phyloP scores from a whole-genome alignment of 2,113 vertebrate genomes.

The Pardalotus punctatus region DNA sequence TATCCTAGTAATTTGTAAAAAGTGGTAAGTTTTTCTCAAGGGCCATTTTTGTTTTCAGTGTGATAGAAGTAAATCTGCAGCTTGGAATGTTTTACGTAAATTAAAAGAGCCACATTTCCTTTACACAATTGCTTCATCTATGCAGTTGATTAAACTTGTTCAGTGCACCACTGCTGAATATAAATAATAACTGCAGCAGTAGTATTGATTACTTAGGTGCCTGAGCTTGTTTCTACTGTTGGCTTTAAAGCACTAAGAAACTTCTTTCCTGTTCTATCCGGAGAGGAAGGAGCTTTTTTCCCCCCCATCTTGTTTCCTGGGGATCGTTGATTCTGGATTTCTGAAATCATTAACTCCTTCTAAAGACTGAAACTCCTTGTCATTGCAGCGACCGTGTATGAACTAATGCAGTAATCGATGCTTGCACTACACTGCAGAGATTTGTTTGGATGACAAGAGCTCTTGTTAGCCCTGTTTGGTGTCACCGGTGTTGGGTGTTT shows the following conservation, averaged over 20 bases:
- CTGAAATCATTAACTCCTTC: slow-evolving; percentile 18
- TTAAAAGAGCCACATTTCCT: background rate
- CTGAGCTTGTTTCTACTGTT: background rate
- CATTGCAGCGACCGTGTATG: background rate
- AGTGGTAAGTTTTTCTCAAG: background rate
- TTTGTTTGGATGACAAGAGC: slow-evolving; percentile 71
- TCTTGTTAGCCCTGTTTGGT: slow-evolving; percentile 54
- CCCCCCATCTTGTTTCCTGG: background rate
- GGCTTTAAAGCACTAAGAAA: background rate
- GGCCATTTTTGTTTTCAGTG: background rate
- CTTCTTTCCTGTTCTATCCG: background rate
- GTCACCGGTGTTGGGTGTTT: slow-evolving; percentile 37
- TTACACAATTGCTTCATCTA: background rate
- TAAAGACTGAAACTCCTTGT: slow-evolving; percentile 1
- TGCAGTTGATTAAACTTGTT: background rate
- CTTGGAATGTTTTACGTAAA: background rate
- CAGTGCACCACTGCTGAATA: background rate
- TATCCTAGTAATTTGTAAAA: background rate
- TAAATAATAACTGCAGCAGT: slow-evolving; percentile 49
- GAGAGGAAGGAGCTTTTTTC: background rate
- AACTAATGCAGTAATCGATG: slow-evolving; percentile 66
- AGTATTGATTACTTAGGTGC: slow-evolving; percentile 19
- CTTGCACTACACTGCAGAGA: slow-evolving; percentile 73
- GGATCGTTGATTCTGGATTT: slow-evolving; percentile 24
- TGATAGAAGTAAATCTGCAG: background rate